Conservation (phyloP, 23 tunicate genomes). For the Trididemnum clinides region DNA sequence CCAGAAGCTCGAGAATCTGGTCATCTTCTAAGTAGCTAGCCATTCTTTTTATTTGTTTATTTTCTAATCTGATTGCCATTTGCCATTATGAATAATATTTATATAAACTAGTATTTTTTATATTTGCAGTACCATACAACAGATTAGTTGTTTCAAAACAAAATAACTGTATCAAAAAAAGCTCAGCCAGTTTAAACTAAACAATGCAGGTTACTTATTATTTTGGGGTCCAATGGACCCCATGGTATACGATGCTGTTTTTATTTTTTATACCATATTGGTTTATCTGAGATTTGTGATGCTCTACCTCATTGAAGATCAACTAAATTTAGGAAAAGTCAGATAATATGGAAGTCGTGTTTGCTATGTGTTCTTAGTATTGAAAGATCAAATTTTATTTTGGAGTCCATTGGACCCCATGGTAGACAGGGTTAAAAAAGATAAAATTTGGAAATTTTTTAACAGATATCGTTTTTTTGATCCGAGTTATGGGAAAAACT, state of each 20-base stretch:
- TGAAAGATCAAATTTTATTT: neutral
- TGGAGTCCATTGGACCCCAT: conserved; percentile 30
- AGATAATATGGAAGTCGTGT: neutral
- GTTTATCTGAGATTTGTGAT: neutral
- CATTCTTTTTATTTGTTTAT: too few relatives aligned
- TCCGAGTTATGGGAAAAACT: too few relatives aligned
- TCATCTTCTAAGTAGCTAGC: too few relatives aligned
- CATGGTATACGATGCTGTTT: conserved; percentile 1
- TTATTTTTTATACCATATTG: neutral
- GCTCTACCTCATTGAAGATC: neutral
- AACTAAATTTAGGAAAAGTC: conserved; percentile 14
- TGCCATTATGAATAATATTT: neutral
- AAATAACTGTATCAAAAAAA: neutral
- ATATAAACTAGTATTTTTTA: neutral
- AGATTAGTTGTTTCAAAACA: neutral
- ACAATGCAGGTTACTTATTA: too few relatives aligned
- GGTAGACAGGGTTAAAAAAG: conserved; percentile 37
- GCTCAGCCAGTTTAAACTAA: too few relatives aligned
- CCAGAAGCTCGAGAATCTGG: neutral
- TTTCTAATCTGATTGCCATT: neutral
- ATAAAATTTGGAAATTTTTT: too few relatives aligned
- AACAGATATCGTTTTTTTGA: too few relatives aligned
- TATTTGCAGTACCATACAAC: neutral
- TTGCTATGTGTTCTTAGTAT: neutral
- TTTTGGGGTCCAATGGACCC: conserved; percentile 36